Evolutionary conservation across 2,113 vertebrate genomes (phyloP).

Genomic region (Ammodytes dubius): DNA sequence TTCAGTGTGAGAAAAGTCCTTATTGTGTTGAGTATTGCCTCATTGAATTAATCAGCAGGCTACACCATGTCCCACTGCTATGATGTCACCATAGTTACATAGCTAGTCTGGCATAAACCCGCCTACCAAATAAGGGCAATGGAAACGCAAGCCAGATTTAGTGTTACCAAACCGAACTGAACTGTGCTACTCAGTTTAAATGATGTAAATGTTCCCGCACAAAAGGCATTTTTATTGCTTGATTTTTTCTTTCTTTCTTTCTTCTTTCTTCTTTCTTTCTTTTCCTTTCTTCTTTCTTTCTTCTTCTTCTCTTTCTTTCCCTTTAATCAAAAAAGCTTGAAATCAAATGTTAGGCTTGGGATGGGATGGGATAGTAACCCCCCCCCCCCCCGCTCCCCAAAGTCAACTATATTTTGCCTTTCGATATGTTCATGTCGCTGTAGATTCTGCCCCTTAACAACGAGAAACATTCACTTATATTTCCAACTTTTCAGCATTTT

Average conservation of each 20-base stretch:
- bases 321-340: slow-evolving; percentile 34
- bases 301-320: background rate
- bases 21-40: no score
- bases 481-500: slow-evolving; percentile 8
- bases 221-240: no score
- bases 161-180: no score
- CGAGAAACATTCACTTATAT: background rate
- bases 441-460: slow-evolving; percentile 20
- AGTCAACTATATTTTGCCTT: slow-evolving; percentile 39
- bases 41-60: no score
- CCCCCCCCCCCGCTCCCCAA: no score
- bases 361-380: slow-evolving; percentile 20
- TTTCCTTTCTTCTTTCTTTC: background rate
- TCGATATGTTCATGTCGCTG: background rate
- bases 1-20: no score
- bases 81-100: no score
- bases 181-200: no score
- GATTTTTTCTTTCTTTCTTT: background rate
- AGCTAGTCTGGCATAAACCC: no score
- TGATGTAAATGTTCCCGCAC: slow-evolving; percentile 47
- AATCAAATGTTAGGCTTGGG: slow-evolving; percentile 64
- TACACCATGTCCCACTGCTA: no score
- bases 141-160: no score
- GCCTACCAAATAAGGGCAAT: no score
- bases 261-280: background rate